Percentiles rank a stretch among this genome's conserved stretches.
Evolutionary conservation across 2,888 invertebrate genomes (phyloP).

Genomic region (Augiades crinisus): DNA sequence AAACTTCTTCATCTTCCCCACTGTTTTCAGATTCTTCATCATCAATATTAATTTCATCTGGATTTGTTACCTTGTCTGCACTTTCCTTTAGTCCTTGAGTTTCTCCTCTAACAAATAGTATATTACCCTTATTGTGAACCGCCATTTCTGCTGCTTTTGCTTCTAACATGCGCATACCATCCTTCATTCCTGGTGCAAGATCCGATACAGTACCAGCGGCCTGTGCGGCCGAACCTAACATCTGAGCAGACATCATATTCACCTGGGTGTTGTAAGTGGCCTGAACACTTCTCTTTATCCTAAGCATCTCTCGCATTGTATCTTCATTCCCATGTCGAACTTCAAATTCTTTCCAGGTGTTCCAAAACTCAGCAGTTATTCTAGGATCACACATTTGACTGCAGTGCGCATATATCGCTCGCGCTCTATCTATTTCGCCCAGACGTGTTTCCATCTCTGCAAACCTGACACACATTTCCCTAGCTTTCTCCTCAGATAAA

Average conservation of each 20-base stretch:
- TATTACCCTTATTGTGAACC: constrained; percentile 81
- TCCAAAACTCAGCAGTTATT: constrained; percentile 97
- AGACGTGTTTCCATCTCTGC: constrained; percentile 99
- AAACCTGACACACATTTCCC: constrained; percentile 98
- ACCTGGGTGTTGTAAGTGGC: constrained; percentile 98
- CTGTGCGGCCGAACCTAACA: constrained; percentile 89
- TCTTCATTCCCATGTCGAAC: constrained; percentile 99
- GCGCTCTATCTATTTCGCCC: constrained; percentile 98
- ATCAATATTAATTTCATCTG: constrained; percentile 93
- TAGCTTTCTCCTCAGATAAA: constrained; percentile 92
- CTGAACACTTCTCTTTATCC: constrained; percentile 98
- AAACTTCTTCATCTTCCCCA: constrained; percentile 81
- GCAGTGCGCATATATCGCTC: constrained; percentile 98
- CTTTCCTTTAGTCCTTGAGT: constrained; percentile 87
- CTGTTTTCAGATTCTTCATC: constrained; percentile 85
- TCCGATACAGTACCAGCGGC: constrained; percentile 86
- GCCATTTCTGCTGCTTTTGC: constrained; percentile 90
- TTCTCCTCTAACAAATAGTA: constrained; percentile 93
- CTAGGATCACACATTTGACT: constrained; percentile 99
- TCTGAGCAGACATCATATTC: constrained; percentile 99
- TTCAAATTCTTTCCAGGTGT: constrained; percentile 99
- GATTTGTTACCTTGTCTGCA: constrained; percentile 88
- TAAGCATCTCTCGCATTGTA: constrained; percentile 98
- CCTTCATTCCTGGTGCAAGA: constrained; percentile 88
- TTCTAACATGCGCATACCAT: constrained; percentile 94